Evolutionary conservation across 2,113 vertebrate species (phyloP), one percentile per base, ranked within the genome.

Genomic region (Pseudorhombus dupliciocellatus): DNA sequence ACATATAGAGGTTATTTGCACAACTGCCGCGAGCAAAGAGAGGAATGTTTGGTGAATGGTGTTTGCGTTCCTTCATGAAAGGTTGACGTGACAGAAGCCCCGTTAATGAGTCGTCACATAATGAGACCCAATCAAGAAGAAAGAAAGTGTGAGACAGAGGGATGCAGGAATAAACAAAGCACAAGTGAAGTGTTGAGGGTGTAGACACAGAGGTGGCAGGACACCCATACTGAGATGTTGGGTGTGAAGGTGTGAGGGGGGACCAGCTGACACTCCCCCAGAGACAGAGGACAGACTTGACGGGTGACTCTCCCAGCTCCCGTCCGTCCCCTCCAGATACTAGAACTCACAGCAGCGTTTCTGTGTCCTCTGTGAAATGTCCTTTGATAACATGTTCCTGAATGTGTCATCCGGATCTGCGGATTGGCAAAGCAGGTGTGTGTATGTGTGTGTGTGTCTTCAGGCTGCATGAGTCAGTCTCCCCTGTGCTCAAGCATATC

Each of bases 381-480:
- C 75, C 73, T 73, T 77, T 67, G 66, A 79, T 87, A 69, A 73
- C 60, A 73, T 73, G 83, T 72, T 79, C 57, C 69, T 34, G 52
- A 57, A 85, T 80, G 70, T 81, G 83, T 86, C 86, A 84, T 84
- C 75, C 61, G 68, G 52, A 66, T 57, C 50, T 54, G 57, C 22
- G 53, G 24, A 26, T 71, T 53, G 58, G 46, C 73, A 66, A 68
- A 42, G 22, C 61, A 46, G 50, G 53, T 72, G 37, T 54, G 52
- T 28, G 21, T 44, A 4, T 75, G 40, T 48, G 3, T 50, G 28
- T 28, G 26, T 58, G 61, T 7, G 25, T 58, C 84, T 81, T 61
- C 3, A 80, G 80, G 84, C 73, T 55, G 57, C 63, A 73, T 85
- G 89, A 88, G 54, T 84, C 82, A 84, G 75, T 55, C 57, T 68